Conservation (phyloP, 2,113 vertebrate genomes). For the Murina feae region DNA sequence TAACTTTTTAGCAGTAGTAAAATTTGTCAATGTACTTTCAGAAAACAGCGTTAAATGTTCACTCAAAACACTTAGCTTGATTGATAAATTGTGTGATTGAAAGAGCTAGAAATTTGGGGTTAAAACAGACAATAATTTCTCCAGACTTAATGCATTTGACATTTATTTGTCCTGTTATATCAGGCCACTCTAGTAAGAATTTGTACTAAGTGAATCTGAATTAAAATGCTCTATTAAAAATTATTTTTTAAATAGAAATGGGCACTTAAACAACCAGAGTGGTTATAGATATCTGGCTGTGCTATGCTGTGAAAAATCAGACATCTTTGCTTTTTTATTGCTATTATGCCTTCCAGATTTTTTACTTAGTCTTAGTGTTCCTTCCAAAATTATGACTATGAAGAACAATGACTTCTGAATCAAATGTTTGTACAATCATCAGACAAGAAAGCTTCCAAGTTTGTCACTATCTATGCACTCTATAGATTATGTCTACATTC, state of each 20-base stretch:
- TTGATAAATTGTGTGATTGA: constrained; percentile 3
- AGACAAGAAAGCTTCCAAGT: neutral
- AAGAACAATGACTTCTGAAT: neutral
- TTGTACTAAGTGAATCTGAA: neutral
- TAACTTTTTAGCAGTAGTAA: neutral
- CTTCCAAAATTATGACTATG: neutral
- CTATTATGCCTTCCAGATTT: neutral
- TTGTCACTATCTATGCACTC: neutral
- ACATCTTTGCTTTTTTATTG: neutral
- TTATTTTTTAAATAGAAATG: neutral
- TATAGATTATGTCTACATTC: neutral
- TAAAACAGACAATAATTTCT: constrained; percentile 5
- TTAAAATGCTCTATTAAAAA: neutral
- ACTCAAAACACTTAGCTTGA: neutral
- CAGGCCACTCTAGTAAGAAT: neutral
- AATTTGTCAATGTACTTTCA: constrained; percentile 2
- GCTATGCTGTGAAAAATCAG: neutral
- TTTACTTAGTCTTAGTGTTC: neutral
- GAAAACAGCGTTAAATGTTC: neutral
- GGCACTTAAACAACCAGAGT: neutral
- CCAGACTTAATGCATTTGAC: neutral
- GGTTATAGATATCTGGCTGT: neutral
- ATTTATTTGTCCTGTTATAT: constrained; percentile 31
- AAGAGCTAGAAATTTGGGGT: constrained; percentile 14
- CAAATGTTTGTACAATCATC: neutral